Evolutionary conservation across 2,888 invertebrate species (phyloP).

Genomic region (Watsonalla cultraria): DNA sequence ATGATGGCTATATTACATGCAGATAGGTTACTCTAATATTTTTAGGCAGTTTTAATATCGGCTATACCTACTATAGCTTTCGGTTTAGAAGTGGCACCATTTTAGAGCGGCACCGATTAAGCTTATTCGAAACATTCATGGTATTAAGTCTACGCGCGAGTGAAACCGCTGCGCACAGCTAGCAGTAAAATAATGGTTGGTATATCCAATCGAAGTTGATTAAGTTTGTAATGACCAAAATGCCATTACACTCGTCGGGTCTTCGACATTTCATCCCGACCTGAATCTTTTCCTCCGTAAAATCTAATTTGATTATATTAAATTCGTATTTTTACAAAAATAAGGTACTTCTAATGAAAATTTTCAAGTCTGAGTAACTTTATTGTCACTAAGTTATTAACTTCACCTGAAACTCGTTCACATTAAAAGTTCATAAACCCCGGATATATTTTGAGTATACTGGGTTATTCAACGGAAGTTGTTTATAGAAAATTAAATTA

Average conservation of each 20-base stretch:
- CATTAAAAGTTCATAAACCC: neutral
- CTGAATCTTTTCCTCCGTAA: neutral
- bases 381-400: neutral
- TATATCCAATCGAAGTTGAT: neutral
- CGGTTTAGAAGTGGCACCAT: too few relatives aligned
- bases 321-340: slow-evolving; percentile 2
- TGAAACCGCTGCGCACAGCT: too few relatives aligned
- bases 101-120: too few relatives aligned
- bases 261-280: neutral
- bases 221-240: neutral
- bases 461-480: too few relatives aligned
- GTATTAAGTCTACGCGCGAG: too few relatives aligned
- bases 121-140: too few relatives aligned
- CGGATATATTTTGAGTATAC: neutral
- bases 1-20: too few relatives aligned
- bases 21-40: too few relatives aligned
- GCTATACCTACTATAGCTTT: too few relatives aligned
- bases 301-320: neutral
- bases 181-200: too few relatives aligned
- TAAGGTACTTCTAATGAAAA: slow-evolving; percentile 8
- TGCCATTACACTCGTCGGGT: neutral
- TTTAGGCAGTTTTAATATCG: too few relatives aligned
- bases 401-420: neutral
- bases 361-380: neutral
- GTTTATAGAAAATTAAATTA: too few relatives aligned